Conservation (phyloP, 2,113 vertebrate species). For the Amblyornis subalaris region DNA sequence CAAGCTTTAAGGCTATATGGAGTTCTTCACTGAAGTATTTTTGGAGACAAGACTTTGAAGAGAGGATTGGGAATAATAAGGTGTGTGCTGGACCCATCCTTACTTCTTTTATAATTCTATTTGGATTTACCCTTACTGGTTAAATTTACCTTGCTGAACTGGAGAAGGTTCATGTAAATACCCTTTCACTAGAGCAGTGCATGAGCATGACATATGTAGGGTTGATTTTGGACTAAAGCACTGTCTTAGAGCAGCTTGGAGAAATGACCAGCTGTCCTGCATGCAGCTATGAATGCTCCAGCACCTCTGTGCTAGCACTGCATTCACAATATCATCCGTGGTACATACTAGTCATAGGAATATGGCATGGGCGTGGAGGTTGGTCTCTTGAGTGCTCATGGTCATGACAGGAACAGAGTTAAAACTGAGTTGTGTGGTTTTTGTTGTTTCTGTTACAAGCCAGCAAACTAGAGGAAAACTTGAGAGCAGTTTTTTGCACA, state of each 20-base stretch:
- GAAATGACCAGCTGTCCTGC: neutral
- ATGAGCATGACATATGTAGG: accelerated
- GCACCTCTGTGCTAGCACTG: neutral
- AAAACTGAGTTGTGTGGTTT: accelerated
- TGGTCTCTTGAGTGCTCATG: neutral
- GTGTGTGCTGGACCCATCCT: neutral
- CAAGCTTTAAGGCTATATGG: neutral
- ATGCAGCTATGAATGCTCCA: neutral
- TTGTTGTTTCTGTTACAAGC: neutral
- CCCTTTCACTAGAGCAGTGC: neutral
- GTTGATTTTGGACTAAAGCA: neutral
- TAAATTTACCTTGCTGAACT: neutral
- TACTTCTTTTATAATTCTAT: neutral
- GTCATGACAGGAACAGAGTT: neutral
- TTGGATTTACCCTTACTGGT: neutral
- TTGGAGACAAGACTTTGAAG: neutral
- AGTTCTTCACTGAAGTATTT: neutral
- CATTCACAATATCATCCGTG: neutral
- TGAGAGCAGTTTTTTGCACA: neutral
- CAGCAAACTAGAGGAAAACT: neutral
- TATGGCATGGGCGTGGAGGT: neutral
- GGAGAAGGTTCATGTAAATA: neutral
- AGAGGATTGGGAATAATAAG: neutral
- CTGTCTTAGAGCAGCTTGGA: neutral
- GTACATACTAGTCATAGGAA: neutral